Percentiles rank a stretch among this genome's conserved stretches.
Conservation (phyloP, 2,888 invertebrate genomes). For the Phlogophora meticulosa region DNA sequence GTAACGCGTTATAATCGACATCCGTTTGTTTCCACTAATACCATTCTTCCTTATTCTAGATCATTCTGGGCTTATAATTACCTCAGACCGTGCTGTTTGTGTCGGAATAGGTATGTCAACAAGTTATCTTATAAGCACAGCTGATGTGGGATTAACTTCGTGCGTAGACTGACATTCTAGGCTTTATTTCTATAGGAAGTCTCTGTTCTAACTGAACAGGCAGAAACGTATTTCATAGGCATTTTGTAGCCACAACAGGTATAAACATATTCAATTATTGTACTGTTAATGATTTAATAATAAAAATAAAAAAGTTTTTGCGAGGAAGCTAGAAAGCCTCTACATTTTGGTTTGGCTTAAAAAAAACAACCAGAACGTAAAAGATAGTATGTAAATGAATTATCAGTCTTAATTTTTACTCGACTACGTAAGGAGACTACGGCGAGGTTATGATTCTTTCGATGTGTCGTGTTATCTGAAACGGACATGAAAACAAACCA, state of each 20-base stretch:
- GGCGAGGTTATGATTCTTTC: too few species aligned
- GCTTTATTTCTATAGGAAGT: constrained; percentile 12
- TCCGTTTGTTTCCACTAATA: constrained; percentile 49
- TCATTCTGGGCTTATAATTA: constrained; percentile 44
- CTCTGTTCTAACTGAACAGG: not conserved
- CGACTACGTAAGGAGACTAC: too few species aligned
- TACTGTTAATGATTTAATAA: not conserved
- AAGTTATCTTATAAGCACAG: constrained; percentile 30
- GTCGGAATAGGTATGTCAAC: constrained; percentile 33
- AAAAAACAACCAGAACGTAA: too few species aligned
- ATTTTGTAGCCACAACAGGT: not conserved
- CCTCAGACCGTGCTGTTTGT: constrained; percentile 22
- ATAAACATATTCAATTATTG: not conserved
- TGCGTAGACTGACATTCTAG: constrained; percentile 5
- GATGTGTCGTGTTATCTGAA: constrained; percentile 19
- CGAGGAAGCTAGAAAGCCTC: too few species aligned
- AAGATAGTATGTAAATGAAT: too few species aligned
- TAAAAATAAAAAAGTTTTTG: too few species aligned
- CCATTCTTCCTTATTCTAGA: constrained; percentile 49
- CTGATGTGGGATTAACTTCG: constrained; percentile 34
- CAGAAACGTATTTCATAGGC: not conserved
- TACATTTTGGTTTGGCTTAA: too few species aligned
- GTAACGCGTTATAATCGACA: constrained; percentile 46
- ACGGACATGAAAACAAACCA: not conserved
- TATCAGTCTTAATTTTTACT: too few species aligned